phyloP scores from a whole-genome alignment of 2,113 vertebrate species.

The Ammospiza caudacuta region DNA sequence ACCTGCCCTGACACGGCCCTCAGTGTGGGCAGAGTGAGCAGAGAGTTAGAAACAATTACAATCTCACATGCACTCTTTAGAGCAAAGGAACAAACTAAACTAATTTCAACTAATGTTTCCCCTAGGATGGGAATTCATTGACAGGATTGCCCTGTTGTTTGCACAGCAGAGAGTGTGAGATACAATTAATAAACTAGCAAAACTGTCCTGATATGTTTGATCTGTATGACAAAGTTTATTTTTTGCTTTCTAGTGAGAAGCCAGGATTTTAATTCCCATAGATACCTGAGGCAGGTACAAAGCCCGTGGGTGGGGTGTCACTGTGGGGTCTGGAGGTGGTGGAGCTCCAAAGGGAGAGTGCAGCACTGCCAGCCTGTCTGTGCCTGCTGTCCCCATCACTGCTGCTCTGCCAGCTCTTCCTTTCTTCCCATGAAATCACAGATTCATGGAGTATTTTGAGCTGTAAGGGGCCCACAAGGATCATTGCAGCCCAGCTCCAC shows the following conservation, averaged over 20 bases:
- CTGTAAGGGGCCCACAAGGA: not conserved
- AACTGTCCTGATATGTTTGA: not conserved
- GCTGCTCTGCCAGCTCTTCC: not conserved
- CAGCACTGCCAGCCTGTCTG: accelerated
- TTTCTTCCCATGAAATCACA: accelerated
- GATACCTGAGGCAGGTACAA: not conserved
- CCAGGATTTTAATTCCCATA: not conserved
- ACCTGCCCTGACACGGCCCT: constrained; percentile 16
- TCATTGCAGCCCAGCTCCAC: not conserved
- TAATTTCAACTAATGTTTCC: constrained; percentile 50
- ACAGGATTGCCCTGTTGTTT: constrained; percentile 38
- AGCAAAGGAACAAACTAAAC: constrained; percentile 44
- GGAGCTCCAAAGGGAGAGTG: accelerated
- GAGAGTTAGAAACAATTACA: constrained; percentile 5
- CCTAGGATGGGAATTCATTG: constrained; percentile 33
- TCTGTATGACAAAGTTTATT: not conserved
- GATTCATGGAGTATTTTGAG: not conserved
- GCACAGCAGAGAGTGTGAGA: not conserved
- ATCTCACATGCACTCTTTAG: not conserved
- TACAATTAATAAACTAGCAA: not conserved
- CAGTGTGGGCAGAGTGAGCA: accelerated
- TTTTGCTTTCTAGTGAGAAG: not conserved
- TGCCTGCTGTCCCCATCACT: not conserved
- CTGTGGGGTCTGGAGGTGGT: accelerated
- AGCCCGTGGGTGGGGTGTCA: accelerated